Evolutionary conservation across 1,140 invertebrate genomes (phyloP).

Genomic region (Nebria ingens): DNA sequence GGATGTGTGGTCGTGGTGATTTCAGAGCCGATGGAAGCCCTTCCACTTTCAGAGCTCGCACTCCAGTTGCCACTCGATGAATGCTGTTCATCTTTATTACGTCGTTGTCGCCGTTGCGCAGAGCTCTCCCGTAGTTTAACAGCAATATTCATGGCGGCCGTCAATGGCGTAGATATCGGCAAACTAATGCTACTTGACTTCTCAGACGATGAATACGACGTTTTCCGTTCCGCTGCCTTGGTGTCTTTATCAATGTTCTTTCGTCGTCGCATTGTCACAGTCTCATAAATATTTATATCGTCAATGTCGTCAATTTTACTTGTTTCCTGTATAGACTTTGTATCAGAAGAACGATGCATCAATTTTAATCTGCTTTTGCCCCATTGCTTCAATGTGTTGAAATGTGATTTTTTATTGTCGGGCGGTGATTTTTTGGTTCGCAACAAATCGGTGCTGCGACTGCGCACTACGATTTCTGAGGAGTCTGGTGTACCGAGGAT

Average conservation of each 20-base stretch:
- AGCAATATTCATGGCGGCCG: constrained; percentile 42
- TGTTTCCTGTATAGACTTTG: constrained; percentile 18
- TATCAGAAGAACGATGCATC: constrained; percentile 41
- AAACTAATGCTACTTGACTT: constrained; percentile 48
- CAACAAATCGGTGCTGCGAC: constrained; percentile 57
- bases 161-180: constrained; percentile 40
- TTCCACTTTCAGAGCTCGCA: constrained; percentile 77
- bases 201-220: constrained; percentile 62
- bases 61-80: constrained; percentile 92
- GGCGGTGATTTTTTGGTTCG: constrained; percentile 43
- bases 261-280: constrained; percentile 43
- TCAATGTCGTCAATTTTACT: constrained; percentile 36
- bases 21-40: constrained; percentile 71
- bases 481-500: constrained; percentile 41
- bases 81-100: constrained; percentile 60
- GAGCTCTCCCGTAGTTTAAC: constrained; percentile 65
- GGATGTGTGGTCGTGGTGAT: constrained; percentile 63
- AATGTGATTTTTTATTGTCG: constrained; percentile 59
- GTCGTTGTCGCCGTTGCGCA: constrained; percentile 48
- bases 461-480: constrained; percentile 42
- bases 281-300: constrained; percentile 52
- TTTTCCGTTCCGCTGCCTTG: constrained; percentile 53
- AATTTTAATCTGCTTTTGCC: constrained; percentile 63
- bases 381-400: constrained; percentile 74
- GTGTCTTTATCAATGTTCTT: constrained; percentile 37